These are phyloP conservation scores for Phalanger gymnotis DNA, from an alignment of 2,797 vertebrate species.

Conservation along the genomic window DNA sequence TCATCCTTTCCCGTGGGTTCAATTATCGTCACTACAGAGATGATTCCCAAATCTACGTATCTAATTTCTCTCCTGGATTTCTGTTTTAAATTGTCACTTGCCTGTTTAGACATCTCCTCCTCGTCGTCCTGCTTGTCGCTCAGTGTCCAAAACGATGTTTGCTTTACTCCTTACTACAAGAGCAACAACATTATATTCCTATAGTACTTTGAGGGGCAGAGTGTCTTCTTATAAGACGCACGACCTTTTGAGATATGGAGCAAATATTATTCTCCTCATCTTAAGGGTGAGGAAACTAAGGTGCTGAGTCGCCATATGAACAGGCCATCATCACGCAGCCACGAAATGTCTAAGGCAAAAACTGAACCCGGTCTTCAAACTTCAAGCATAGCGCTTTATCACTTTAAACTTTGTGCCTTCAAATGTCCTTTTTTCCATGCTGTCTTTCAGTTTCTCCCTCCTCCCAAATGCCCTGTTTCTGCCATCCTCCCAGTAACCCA, in stretches of 20 bases:
- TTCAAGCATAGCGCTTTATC: background rate
- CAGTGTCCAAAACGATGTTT: background rate
- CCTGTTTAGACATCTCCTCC: background rate
- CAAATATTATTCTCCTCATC: background rate
- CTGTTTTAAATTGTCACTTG: background rate
- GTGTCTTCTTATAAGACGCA: background rate
- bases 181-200: background rate
- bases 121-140: background rate
- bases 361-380: background rate
- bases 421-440: background rate
- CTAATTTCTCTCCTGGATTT: background rate
- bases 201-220: background rate
- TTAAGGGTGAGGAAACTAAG: background rate
- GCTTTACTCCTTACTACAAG: background rate
- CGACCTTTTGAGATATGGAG: background rate
- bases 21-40: background rate
- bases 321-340: background rate
- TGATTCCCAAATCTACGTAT: background rate
- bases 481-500: background rate
- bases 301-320: background rate
- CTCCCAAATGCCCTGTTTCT: background rate
- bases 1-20: background rate
- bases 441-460: background rate
- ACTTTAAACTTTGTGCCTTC: background rate
- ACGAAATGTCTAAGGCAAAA: background rate